These are phyloP conservation scores for Craterocephalus amniculus DNA, from an alignment of 2,797 vertebrate species.

Conservation along the genomic window DNA sequence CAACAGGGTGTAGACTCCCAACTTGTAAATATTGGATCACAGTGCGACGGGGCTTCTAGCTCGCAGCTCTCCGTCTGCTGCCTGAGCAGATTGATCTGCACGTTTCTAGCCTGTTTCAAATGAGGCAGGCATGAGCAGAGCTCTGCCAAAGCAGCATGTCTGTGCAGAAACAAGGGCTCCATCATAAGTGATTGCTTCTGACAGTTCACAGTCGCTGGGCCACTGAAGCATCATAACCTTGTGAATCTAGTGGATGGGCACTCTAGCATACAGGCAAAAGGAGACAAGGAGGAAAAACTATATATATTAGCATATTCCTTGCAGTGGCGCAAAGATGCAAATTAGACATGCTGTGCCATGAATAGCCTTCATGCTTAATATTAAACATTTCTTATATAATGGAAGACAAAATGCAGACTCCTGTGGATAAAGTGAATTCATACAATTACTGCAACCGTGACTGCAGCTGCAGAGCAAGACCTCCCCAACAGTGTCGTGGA, in stretches of 20 bases:
- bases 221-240: slow-evolving; percentile 82
- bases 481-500: slow-evolving; percentile 22
- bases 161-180: slow-evolving; percentile 77
- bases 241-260: slow-evolving; percentile 77
- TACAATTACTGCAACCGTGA: slow-evolving; percentile 40
- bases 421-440: slow-evolving; percentile 44
- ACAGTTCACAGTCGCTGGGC: slow-evolving; percentile 81
- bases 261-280: slow-evolving; percentile 69
- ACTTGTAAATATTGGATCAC: slow-evolving; percentile 79
- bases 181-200: slow-evolving; percentile 80
- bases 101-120: slow-evolving; percentile 68
- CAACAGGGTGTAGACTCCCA: slow-evolving; percentile 63
- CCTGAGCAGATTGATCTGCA: slow-evolving; percentile 73
- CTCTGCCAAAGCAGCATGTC: slow-evolving; percentile 74
- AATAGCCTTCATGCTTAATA: slow-evolving; percentile 57
- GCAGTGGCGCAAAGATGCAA: slow-evolving; percentile 66
- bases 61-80: slow-evolving; percentile 62
- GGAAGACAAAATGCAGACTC: slow-evolving; percentile 51
- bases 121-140: slow-evolving; percentile 63
- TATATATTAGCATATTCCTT: slow-evolving; percentile 72
- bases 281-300: slow-evolving; percentile 45
- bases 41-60: slow-evolving; percentile 60
- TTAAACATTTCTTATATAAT: slow-evolving; percentile 63
- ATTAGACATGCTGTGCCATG: slow-evolving; percentile 48
- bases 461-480: slow-evolving; percentile 43